Evolutionary conservation across 2,797 vertebrate species (phyloP).

Genomic region (Sebastes nivosus): DNA sequence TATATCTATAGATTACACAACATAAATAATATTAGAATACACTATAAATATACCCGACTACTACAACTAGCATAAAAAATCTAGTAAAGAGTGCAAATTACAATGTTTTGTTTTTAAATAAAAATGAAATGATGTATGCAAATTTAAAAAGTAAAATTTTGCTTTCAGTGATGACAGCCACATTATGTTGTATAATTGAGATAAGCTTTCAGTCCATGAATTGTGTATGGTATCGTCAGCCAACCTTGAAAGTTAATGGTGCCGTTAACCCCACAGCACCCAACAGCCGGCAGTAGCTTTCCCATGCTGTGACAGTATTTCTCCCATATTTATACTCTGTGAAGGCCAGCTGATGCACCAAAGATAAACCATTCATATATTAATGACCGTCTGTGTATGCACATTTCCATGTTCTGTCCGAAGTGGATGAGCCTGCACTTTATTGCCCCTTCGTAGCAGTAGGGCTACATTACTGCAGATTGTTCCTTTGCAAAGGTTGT

Average conservation of each 20-base stretch:
- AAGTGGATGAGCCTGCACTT: not conserved
- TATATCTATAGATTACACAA: too few relatives aligned
- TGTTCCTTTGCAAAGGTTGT: not conserved
- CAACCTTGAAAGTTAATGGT: not conserved
- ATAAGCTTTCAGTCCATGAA: not conserved
- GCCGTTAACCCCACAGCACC: not conserved
- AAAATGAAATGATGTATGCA: too few relatives aligned
- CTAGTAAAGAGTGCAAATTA: too few relatives aligned
- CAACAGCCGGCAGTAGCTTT: not conserved
- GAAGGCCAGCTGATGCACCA: conserved; percentile 38
- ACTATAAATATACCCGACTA: too few relatives aligned
- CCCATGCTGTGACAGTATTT: conserved; percentile 26
- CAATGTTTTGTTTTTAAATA: too few relatives aligned
- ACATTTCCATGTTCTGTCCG: not conserved
- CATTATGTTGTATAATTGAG: not conserved
- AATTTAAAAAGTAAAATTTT: not conserved
- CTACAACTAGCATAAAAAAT: too few relatives aligned
- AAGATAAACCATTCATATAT: conserved; percentile 37
- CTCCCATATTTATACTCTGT: conserved; percentile 56
- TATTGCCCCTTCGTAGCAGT: not conserved
- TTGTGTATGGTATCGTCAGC: not conserved
- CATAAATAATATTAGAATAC: too few relatives aligned
- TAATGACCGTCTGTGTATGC: not conserved
- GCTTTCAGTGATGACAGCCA: not conserved
- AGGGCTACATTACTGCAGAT: not conserved